phyloP scores from a whole-genome alignment of 2,797 vertebrate genomes.

The Micrastur ruficollis region DNA sequence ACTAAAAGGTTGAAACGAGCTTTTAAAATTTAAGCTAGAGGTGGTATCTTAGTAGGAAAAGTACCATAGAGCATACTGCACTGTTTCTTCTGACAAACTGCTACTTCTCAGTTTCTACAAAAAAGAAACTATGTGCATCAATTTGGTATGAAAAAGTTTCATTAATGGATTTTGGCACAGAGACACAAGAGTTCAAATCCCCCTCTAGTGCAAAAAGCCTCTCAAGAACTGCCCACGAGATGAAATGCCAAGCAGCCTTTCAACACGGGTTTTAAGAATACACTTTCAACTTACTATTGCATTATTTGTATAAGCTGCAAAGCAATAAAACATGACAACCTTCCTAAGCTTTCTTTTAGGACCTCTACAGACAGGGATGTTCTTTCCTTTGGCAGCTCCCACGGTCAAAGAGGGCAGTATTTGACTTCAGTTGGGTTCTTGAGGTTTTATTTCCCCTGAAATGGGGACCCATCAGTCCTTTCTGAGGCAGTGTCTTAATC shows the following conservation, averaged over 20 bases:
- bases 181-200: background rate
- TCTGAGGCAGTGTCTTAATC: background rate
- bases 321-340: background rate
- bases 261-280: background rate
- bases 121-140: background rate
- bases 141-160: background rate
- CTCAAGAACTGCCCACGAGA: background rate
- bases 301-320: background rate
- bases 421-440: background rate
- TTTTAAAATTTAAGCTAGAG: background rate
- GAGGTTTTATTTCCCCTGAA: rapidly evolving
- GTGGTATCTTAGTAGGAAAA: background rate
- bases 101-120: background rate
- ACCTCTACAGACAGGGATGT: background rate
- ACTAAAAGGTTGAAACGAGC: background rate
- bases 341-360: background rate
- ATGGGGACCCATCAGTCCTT: background rate
- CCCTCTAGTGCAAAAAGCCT: background rate
- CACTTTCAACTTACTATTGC: background rate
- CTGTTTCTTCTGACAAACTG: background rate
- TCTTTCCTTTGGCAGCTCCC: background rate
- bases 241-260: background rate
- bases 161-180: background rate
- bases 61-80: background rate
- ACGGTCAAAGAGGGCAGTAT: background rate